These are phyloP conservation scores for Erithacus rubecula DNA, from an alignment of 2,797 vertebrate genomes.

Conservation along the genomic window DNA sequence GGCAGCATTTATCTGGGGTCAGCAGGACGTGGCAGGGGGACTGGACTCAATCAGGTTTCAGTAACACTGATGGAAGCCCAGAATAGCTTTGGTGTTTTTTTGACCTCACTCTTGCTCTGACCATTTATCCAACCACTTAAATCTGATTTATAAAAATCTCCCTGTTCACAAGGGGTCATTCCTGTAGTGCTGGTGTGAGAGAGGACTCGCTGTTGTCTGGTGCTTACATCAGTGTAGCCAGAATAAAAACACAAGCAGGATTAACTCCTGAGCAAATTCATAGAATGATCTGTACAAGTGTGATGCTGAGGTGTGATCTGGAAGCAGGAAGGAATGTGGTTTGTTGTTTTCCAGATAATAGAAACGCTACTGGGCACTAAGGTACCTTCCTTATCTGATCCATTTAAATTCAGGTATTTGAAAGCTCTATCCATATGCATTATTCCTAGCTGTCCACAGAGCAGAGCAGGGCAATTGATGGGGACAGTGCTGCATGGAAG, in stretches of 20 bases:
- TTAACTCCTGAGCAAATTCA: slow-evolving; percentile 18
- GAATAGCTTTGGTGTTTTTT: not conserved
- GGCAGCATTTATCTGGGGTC: slow-evolving; percentile 52
- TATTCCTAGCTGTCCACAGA: slow-evolving; percentile 58
- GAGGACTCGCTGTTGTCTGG: slow-evolving; percentile 4
- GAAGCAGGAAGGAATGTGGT: slow-evolving; percentile 63
- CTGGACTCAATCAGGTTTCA: not conserved
- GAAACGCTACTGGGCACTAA: slow-evolving; percentile 49
- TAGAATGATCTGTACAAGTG: not conserved
- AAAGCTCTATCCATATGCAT: slow-evolving; percentile 34
- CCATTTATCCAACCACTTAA: not conserved
- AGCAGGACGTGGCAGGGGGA: not conserved
- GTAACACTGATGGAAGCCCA: slow-evolving; percentile 41
- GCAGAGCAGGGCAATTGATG: slow-evolving; percentile 46
- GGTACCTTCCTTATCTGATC: slow-evolving; percentile 60
- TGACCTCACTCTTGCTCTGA: not conserved
- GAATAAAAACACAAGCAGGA: not conserved
- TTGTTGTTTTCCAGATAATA: slow-evolving; percentile 56
- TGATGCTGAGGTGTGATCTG: slow-evolving; percentile 32
- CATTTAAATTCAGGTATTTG: slow-evolving; percentile 58
- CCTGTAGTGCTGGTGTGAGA: not conserved
- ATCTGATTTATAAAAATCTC: not conserved
- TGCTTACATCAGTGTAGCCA: slow-evolving; percentile 48
- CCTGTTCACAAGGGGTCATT: not conserved
- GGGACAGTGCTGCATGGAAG: slow-evolving; percentile 69